Evolutionary conservation across 1,140 invertebrate genomes (phyloP), one percentile per base, ranked within the genome.

Genomic region (Leucophenga varia): DNA sequence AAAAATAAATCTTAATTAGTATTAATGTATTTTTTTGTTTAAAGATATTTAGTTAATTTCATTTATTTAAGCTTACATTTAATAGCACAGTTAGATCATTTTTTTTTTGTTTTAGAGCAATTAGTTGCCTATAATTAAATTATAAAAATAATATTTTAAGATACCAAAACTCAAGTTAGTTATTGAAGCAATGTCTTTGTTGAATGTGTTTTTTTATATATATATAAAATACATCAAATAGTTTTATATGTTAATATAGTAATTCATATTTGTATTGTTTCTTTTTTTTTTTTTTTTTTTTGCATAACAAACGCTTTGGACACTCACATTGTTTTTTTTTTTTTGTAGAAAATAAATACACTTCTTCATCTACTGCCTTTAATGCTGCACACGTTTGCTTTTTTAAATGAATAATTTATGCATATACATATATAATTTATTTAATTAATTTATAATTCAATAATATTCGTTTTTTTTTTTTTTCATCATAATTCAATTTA

Each of bases 61-160:
- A 6, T 25, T 25, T 25, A 25, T 25, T 5, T 61, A 52, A 57
- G 61, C 64, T 69, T 69, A 69, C 55, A 64, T 50, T 69, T 69
- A 69, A 65, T 69, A 69, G 64, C 64, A 69, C 64, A 69, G 64
- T 61, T 69, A 59, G 61, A 55, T 54, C 67, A 68, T 67, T 57
- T 68, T 39, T 48, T 46, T 30, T 37, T 48, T 43, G 2, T 40
- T 52, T 44, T 36, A 43, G 48, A 46, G 30, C 38, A 36, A 17
- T 36, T 36, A 36, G 19, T 48, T 41, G 30, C 48, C 31, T n/a
- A 45, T 43, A 43, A 35, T 43, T 40, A 40, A 38, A 21, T 43
- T 54, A 38, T 41, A 16, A 38, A 20, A 38, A 17, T 17, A 38
- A 20, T 10, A 50, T 32, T 36, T 14, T 36, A 37, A 47, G 20